Evolutionary conservation across 2,113 vertebrate species (phyloP).

Genomic region (Petrocephalus microphthalmus): DNA sequence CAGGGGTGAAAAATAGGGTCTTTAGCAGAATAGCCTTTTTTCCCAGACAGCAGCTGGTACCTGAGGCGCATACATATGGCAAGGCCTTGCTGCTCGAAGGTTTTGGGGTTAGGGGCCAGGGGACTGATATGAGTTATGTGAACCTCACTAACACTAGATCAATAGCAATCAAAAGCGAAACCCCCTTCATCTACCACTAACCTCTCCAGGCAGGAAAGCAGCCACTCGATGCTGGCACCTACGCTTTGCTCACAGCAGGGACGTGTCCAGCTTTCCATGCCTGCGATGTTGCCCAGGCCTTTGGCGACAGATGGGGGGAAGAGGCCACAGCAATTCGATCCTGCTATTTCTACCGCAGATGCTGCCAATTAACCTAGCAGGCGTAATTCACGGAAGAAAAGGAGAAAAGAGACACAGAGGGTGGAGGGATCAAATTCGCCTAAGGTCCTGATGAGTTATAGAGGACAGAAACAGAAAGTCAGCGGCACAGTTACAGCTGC

Average conservation of each 20-base stretch:
- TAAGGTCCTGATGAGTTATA: neutral
- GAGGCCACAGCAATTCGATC: neutral
- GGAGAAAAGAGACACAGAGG: neutral
- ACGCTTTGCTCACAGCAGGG: neutral
- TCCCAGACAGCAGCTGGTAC: neutral
- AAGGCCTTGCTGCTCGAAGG: neutral
- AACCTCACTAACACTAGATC: neutral
- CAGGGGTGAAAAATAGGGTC: neutral
- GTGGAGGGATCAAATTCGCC: neutral
- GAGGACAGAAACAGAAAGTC: neutral
- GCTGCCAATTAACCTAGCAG: neutral
- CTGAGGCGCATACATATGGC: neutral
- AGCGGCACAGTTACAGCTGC: neutral
- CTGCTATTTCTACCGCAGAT: neutral
- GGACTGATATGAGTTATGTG: neutral
- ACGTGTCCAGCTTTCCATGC: neutral
- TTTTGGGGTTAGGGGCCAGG: neutral
- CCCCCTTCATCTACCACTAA: neutral
- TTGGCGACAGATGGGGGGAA: neutral
- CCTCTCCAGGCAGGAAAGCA: neutral
- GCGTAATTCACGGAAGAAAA: neutral
- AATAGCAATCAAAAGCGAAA: neutral
- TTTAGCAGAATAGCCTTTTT: neutral
- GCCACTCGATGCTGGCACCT: neutral
- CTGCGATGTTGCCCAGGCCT: neutral